Percentiles rank a stretch among this genome's conserved stretches.
phyloP scores from a whole-genome alignment of 2,113 vertebrate genomes.

The Ornithorhynchus anatinus region DNA sequence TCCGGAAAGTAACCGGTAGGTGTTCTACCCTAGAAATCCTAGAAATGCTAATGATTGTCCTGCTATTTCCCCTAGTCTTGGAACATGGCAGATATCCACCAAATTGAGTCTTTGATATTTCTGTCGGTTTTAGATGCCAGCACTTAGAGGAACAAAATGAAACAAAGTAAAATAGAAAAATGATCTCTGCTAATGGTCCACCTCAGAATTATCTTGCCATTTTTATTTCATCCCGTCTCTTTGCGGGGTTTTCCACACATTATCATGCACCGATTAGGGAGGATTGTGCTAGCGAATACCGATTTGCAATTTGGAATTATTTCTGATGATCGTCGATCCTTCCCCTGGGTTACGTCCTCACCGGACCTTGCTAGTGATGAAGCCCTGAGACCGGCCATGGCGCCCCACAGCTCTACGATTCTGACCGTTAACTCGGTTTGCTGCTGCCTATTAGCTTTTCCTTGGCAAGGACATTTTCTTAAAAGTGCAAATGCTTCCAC shows the following conservation, averaged over 20 bases:
- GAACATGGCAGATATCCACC: too few species aligned
- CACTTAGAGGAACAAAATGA: too few species aligned
- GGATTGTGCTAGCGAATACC: neutral
- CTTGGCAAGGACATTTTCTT: conserved; percentile 1
- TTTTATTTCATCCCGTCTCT: too few species aligned
- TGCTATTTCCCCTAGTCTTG: too few species aligned
- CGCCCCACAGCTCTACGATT: neutral
- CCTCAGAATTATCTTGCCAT: too few species aligned
- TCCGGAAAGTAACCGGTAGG: neutral
- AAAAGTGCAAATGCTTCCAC: conserved; percentile 5
- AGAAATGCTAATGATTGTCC: too few species aligned
- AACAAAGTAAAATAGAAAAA: too few species aligned
- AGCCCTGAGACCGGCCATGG: conserved; percentile 11
- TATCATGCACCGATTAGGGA: neutral
- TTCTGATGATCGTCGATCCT: conserved; percentile 19
- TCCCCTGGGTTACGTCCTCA: neutral
- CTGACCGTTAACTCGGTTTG: neutral
- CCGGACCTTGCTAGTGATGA: conserved; percentile 12
- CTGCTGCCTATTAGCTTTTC: conserved; percentile 24
- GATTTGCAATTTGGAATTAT: conserved; percentile 11
- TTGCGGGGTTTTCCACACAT: too few species aligned
- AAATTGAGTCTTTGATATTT: too few species aligned
- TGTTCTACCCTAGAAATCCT: too few species aligned
- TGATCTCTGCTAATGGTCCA: too few species aligned
- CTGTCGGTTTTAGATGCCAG: too few species aligned